Conservation (phyloP, 2,888 invertebrate species). For the Buathra laborator region DNA sequence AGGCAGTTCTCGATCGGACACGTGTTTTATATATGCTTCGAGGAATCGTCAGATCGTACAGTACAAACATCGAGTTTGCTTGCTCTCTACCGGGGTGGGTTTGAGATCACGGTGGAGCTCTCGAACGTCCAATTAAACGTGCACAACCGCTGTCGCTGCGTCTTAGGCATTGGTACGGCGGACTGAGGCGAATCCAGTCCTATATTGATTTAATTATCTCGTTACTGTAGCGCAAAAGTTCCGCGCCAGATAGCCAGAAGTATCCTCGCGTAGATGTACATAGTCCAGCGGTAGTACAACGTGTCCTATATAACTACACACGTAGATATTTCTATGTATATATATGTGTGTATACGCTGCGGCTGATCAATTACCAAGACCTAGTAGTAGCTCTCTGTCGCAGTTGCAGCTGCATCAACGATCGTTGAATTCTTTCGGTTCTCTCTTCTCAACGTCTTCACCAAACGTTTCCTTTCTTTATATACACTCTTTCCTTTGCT, state of each 20-base stretch:
- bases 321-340: neutral
- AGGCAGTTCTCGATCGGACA: slow-evolving; percentile 59
- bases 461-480: slow-evolving; percentile 56
- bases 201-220: slow-evolving; percentile 79
- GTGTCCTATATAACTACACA: slow-evolving; percentile 38
- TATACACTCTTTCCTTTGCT: slow-evolving; percentile 36
- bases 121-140: slow-evolving; percentile 77
- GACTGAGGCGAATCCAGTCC: slow-evolving; percentile 68
- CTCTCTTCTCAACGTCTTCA: slow-evolving; percentile 56
- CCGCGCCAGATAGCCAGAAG: slow-evolving; percentile 65
- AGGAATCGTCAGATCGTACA: slow-evolving; percentile 63
- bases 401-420: slow-evolving; percentile 57
- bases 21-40: slow-evolving; percentile 70
- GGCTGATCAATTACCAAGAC: slow-evolving; percentile 72
- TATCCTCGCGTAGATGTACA: slow-evolving; percentile 9
- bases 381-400: slow-evolving; percentile 49
- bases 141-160: slow-evolving; percentile 45
- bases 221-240: slow-evolving; percentile 69
- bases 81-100: slow-evolving; percentile 60
- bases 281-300: slow-evolving; percentile 29
- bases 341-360: slow-evolving; percentile 18
- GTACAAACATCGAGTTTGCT: slow-evolving; percentile 16
- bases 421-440: slow-evolving; percentile 56
- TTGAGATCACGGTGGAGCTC: slow-evolving; percentile 51
- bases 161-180: slow-evolving; percentile 58